Percentiles rank a stretch among this genome's conserved stretches.
phyloP scores from a whole-genome alignment of 2,113 vertebrate genomes.

The Dipodomys stephensi region DNA sequence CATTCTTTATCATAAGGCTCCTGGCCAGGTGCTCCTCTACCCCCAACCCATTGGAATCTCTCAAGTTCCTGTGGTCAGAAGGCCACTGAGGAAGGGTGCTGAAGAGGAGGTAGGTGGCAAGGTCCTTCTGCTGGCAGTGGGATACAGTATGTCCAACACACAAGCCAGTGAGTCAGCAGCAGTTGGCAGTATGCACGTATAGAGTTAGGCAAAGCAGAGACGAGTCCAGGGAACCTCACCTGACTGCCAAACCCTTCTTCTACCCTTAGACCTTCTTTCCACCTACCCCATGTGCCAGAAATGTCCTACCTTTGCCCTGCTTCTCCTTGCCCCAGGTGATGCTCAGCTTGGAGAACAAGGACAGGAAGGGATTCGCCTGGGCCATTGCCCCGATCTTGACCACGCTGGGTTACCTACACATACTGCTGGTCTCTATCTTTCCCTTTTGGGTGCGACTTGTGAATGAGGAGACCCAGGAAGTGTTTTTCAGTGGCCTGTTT shows the following conservation, averaged over 20 bases:
- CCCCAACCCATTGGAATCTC: neutral
- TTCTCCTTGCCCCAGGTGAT: conserved; percentile 13
- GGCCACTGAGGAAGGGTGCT: neutral
- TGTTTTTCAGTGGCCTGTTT: conserved; percentile 73
- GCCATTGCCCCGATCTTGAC: neutral
- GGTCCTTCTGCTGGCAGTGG: neutral
- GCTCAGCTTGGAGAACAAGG: conserved; percentile 7
- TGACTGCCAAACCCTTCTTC: too few species aligned
- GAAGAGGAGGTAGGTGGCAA: neutral
- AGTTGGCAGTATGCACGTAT: neutral
- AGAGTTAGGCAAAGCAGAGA: neutral
- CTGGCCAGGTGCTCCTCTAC: neutral
- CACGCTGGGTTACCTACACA: conserved; percentile 59
- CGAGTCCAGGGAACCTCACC: neutral
- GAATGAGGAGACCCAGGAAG: conserved; percentile 15
- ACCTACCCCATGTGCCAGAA: neutral
- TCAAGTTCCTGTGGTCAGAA: neutral
- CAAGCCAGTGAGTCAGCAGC: neutral
- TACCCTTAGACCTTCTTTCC: too few species aligned
- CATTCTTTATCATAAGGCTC: neutral
- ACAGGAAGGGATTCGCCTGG: conserved; percentile 47
- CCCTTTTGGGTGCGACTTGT: conserved; percentile 64
- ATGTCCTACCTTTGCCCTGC: neutral
- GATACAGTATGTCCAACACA: too few species aligned
- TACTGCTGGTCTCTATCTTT: conserved; percentile 65